A percentile compares a stretch with the other conserved stretches of the same genome.
phyloP scores from a whole-genome alignment of 2,888 invertebrate species.

The Sesia bembeciformis region DNA sequence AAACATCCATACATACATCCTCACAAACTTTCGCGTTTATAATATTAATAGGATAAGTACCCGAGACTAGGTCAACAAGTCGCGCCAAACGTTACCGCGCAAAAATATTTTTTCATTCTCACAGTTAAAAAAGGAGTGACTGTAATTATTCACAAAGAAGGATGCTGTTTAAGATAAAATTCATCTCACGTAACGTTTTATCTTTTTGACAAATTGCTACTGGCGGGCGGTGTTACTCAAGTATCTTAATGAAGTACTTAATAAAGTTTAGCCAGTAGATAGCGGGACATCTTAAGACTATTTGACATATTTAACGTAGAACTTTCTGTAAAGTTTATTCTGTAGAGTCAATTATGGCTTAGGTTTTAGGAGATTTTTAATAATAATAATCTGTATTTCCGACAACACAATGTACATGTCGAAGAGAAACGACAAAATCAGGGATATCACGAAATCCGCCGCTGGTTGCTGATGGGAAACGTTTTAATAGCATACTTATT shows the following conservation, averaged over 20 bases:
- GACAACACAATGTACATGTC: too few relatives aligned
- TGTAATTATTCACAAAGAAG: constrained; percentile 64
- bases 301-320: neutral
- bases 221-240: constrained; percentile 29
- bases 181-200: constrained; percentile 58
- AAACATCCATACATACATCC: neutral
- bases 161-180: constrained; percentile 54
- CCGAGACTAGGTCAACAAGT: neutral
- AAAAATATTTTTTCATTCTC: neutral
- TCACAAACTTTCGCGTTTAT: neutral
- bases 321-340: too few relatives aligned
- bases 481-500: too few relatives aligned
- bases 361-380: too few relatives aligned
- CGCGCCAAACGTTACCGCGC: neutral
- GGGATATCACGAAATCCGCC: too few relatives aligned
- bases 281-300: neutral
- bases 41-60: neutral
- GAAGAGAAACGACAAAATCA: too few relatives aligned
- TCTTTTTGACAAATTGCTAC: constrained; percentile 62
- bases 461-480: too few relatives aligned
- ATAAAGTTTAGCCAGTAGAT: neutral
- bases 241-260: constrained; percentile 30
- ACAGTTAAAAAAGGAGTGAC: constrained; percentile 23
- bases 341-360: too few relatives aligned
- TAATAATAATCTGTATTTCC: too few relatives aligned